A percentile compares a stretch with the other conserved stretches of the same genome.
phyloP scores from a whole-genome alignment of 2,113 vertebrate species.

The Sturnus vulgaris region DNA sequence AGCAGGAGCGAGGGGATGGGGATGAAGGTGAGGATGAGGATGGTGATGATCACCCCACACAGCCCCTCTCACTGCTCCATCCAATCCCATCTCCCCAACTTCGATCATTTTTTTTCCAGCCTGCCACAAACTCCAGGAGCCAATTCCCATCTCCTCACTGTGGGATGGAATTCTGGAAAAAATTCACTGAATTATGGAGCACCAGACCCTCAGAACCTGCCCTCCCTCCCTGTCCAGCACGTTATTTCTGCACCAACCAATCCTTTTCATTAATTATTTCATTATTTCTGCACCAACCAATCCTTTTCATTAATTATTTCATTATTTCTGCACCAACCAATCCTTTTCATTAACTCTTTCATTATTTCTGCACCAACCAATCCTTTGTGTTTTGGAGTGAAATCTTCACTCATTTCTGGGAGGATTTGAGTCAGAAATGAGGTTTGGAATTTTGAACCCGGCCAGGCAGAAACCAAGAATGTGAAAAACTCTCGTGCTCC shows the following conservation, averaged over 20 bases:
- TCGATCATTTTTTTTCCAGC: rapidly evolving
- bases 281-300: too few species aligned
- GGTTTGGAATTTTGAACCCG: background rate
- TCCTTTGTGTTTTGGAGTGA: background rate
- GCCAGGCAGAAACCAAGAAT: background rate
- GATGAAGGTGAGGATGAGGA: too few species aligned
- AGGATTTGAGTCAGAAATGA: background rate
- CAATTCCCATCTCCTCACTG: background rate
- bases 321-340: too few species aligned
- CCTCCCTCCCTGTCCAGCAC: background rate
- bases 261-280: too few species aligned
- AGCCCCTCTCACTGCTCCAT: background rate
- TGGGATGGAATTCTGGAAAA: background rate
- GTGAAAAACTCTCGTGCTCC: background rate
- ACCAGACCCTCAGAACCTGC: background rate
- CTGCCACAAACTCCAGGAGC: background rate
- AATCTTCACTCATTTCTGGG: background rate
- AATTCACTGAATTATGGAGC: background rate
- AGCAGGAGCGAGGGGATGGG: too few species aligned
- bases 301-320: too few species aligned
- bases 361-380: background rate
- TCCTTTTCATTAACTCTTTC: background rate
- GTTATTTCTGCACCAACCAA: background rate
- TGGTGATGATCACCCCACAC: too few species aligned
- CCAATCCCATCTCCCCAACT: background rate